phyloP scores from a whole-genome alignment of 2,797 vertebrate genomes.

The Coregonus ussuriensis region DNA sequence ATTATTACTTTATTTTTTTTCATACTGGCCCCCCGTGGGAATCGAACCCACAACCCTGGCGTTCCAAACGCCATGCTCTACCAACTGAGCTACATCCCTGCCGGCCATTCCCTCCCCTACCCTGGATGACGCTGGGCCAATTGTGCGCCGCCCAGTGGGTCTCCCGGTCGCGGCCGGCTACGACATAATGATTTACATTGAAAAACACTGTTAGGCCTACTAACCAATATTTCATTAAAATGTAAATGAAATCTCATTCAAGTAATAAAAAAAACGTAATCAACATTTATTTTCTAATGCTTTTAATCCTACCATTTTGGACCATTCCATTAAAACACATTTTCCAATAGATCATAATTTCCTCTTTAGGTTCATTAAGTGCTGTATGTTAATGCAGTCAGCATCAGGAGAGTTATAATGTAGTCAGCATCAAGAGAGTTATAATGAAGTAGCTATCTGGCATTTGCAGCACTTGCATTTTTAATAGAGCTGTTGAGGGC shows the following conservation, averaged over 20 bases:
- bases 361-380: constrained; percentile 34
- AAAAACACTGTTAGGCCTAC: constrained; percentile 32
- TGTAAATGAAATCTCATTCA: constrained; percentile 41
- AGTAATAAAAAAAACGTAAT: constrained; percentile 43
- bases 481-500: constrained; percentile 48
- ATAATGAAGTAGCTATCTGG: constrained; percentile 15
- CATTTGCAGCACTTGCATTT: constrained; percentile 38
- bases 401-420: too few species aligned
- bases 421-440: too few species aligned
- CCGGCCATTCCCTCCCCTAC: too few species aligned
- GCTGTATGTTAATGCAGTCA: constrained; percentile 8
- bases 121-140: too few species aligned
- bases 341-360: constrained; percentile 30
- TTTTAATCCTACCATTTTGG: constrained; percentile 47
- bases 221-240: constrained; percentile 18
- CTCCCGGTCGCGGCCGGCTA: too few species aligned
- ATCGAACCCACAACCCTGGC: too few species aligned
- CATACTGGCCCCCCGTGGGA: too few species aligned
- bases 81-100: too few species aligned
- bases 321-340: constrained; percentile 42
- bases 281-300: constrained; percentile 46
- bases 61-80: too few species aligned
- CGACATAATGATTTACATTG: constrained; percentile 47
- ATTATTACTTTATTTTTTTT: too few species aligned
- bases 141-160: too few species aligned